Base-by-base conservation (phyloP, 1,140 invertebrate species). In the Drosophila chauvacae region DNA sequence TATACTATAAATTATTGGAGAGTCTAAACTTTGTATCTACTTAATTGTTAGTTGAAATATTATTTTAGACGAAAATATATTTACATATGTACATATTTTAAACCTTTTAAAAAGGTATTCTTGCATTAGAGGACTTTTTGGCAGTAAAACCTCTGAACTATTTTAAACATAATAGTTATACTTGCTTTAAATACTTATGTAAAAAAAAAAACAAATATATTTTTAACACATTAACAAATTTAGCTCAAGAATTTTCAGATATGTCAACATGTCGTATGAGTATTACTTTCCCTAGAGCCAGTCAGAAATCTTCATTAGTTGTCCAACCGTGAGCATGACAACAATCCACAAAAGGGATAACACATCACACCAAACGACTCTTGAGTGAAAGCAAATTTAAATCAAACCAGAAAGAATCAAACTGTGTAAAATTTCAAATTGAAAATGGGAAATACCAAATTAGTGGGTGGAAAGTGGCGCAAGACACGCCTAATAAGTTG, bases 401-500 rank as follows among this genome's bases (percentile, higher is more conserved):
- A 72, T 72, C 69, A 72, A 77, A 55, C 69, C 73, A 41, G 33
- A 77, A 76, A 56, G 30, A 75, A 63, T 65, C 53, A 56, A 75
- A 64, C 23, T 14, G n/a, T 33, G 42, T 18, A 41, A 63, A 37
- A 41, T 35, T 45, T 11, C 7, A 9, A 53, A 47, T 39, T 14
- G 50, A 41, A 72, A 73, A 42, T 30, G 41, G 33, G n/a, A 45
- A 44, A 28, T 26, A 23, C 4, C 10, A 65, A 51, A 35, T 50
- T 48, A 28, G 48, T 55, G 47, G 47, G 18, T 45, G 39, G 39
- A n/a, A 45, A 28, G n/a, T 66, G 58, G 33, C 28, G 37, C 45
- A 57, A 48, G 62, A 84, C 58, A 81, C 63, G 50, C 69, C 74
- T 73, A 79, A 90, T 90, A 81, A 81, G 69, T 74, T 61, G 35